Evolutionary conservation across 2,113 vertebrate species (phyloP), one percentile per base, ranked within the genome.

Genomic region (Megaleporinus macrocephalus): DNA sequence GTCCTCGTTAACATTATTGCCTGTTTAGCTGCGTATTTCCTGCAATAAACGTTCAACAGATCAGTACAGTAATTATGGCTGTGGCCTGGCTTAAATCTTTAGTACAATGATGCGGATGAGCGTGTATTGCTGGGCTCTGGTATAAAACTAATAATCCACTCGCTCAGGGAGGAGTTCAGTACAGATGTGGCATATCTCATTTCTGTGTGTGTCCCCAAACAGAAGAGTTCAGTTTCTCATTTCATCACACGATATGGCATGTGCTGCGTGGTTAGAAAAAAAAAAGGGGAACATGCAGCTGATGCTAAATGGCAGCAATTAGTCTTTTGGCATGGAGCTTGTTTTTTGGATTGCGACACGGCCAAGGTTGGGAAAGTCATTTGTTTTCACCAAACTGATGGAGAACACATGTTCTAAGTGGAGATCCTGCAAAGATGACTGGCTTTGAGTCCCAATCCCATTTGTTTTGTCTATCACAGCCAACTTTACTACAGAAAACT

Each of bases 81-180:
- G 70, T 73, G 59, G 82, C 82, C 66, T 87, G 88, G 87, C 66
- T 85, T 87, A 91, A 61, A 84, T 85, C n/a, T 80, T 76, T 83
- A 77, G 73, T 79, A 41, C 71, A 63, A 65, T 55, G 26, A 57
- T 74, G 78, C 89, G 89, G 89, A 91, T 90, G 90, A 92, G 91
- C 90, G 65, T 75, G 76, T 86, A 90, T 90, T 89, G 90, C 91
- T 88, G 91, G n/a, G 55, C 84, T 55, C 80, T 86, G 84, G n/a
- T 65, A 59, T 53, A 85, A 89, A 84, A 79, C 78, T 82, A 89
- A 91, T 83, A 83, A 85, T 78, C 18, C 2, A 44, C 66, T 44
- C 20, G 41, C 33, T 41, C 33, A 44, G 33, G 33, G 33, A 22
- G 65, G 29, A 12, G 65, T 20, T 26, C 22, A 72, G 53, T 55